phyloP scores from a whole-genome alignment of 1,140 invertebrate genomes.

The Hyles vespertilio region DNA sequence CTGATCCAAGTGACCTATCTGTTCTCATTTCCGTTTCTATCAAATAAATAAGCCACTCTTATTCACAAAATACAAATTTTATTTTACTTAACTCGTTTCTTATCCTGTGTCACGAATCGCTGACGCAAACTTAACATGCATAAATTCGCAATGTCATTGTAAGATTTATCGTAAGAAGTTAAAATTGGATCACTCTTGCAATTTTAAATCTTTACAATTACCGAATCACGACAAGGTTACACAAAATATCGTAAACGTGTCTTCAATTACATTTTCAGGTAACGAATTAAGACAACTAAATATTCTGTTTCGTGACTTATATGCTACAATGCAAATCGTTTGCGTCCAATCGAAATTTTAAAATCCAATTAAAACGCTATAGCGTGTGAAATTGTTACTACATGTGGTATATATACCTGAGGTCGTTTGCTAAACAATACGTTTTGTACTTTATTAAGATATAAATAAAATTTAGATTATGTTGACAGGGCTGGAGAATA shows the following conservation, averaged over 20 bases:
- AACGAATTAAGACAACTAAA: not conserved
- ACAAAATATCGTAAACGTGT: not conserved
- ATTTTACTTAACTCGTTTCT: too few relatives aligned
- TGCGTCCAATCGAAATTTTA: slow-evolving; percentile 8
- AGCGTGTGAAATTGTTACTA: slow-evolving; percentile 20
- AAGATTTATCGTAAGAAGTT: too few relatives aligned
- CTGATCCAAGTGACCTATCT: too few relatives aligned
- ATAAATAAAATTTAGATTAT: slow-evolving; percentile 7
- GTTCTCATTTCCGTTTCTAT: too few relatives aligned
- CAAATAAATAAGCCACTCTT: too few relatives aligned
- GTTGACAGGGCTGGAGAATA: not conserved
- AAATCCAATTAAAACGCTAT: slow-evolving; percentile 19
- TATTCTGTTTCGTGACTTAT: slow-evolving; percentile 10
- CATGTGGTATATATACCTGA: slow-evolving; percentile 11
- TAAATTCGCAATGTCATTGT: too few relatives aligned
- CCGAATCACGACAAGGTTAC: too few relatives aligned
- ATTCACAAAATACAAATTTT: too few relatives aligned
- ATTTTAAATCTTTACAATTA: too few relatives aligned
- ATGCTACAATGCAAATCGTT: slow-evolving; percentile 10
- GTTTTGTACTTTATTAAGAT: not conserved
- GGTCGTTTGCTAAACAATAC: slow-evolving; percentile 7
- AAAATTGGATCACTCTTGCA: too few relatives aligned
- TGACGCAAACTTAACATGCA: too few relatives aligned
- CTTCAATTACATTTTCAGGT: not conserved
- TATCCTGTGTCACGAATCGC: too few relatives aligned